Evolutionary conservation across 1,140 invertebrate genomes (phyloP).

Genomic region (Triops longicaudatus): DNA sequence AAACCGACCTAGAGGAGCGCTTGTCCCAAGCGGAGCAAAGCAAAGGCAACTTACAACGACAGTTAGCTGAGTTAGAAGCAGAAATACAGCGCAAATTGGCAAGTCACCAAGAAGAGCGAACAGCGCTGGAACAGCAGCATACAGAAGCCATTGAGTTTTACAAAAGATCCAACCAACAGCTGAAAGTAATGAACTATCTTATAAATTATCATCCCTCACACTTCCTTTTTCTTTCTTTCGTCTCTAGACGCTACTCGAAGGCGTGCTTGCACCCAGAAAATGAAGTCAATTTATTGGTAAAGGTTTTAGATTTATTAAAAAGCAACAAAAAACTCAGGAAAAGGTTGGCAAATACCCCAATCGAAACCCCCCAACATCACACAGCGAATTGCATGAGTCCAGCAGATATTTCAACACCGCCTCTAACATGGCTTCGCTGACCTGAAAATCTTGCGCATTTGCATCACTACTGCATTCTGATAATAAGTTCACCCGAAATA

Average conservation of each 20-base stretch:
- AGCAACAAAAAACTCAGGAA: no score
- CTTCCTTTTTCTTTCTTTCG: conserved; percentile 32
- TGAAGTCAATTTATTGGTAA: conserved; percentile 40
- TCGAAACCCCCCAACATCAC: neutral
- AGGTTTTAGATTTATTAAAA: neutral
- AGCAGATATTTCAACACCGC: neutral
- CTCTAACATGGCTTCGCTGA: neutral
- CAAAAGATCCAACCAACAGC: conserved; percentile 85
- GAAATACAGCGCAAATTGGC: conserved; percentile 38
- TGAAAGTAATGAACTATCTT: conserved; percentile 56
- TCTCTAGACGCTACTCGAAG: conserved; percentile 77
- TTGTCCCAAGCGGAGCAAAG: conserved; percentile 75
- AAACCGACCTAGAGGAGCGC: conserved; percentile 59
- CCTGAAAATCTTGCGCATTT: neutral
- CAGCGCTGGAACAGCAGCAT: conserved; percentile 83
- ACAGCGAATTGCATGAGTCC: neutral
- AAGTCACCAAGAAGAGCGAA: conserved; percentile 67
- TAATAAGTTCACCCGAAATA: neutral
- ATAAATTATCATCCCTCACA: neutral
- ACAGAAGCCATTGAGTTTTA: conserved; percentile 81
- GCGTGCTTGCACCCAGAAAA: conserved; percentile 84
- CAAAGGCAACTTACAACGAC: conserved; percentile 42
- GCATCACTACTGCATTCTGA: neutral
- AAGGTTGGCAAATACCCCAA: neutral
- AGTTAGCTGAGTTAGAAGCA: conserved; percentile 23